These are phyloP conservation scores for Ephialtes manifestator DNA, from an alignment of 2,888 invertebrate species.

Conservation along the genomic window DNA sequence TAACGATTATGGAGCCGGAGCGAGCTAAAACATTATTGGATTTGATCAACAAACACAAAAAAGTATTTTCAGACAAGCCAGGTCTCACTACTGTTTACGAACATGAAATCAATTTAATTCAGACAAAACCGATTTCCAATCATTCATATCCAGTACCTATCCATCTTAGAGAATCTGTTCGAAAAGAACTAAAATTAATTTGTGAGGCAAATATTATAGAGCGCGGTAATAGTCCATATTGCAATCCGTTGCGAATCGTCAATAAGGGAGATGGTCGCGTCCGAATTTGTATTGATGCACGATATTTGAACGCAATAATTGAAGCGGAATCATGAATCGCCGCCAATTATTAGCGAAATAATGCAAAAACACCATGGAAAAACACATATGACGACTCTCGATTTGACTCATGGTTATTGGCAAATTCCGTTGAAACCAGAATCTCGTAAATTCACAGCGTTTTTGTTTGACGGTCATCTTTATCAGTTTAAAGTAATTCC, in stretches of 20 bases:
- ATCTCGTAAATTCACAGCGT: conserved; percentile 67
- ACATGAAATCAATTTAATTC: conserved; percentile 34
- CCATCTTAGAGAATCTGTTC: conserved; percentile 19
- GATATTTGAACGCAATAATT: conserved; percentile 35
- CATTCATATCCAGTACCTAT: conserved; percentile 47
- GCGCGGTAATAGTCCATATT: conserved; percentile 42
- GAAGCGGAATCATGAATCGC: conserved; percentile 6
- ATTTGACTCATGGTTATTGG: conserved; percentile 77
- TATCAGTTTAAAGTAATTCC: too few relatives aligned
- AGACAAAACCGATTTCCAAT: conserved; percentile 14
- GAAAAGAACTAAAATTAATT: conserved; percentile 38
- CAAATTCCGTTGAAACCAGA: conserved; percentile 65
- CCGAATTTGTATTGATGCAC: conserved; percentile 39
- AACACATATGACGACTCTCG: conserved; percentile 18
- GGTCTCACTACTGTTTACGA: conserved; percentile 42
- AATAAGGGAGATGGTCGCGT: conserved; percentile 35
- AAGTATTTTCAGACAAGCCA: conserved; percentile 27
- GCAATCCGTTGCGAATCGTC: conserved; percentile 33
- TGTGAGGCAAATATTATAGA: conserved; percentile 31
- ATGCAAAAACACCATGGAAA: conserved; percentile 54
- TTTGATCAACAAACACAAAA: not conserved
- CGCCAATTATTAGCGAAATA: conserved; percentile 49
- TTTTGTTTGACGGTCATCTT: conserved; percentile 64
- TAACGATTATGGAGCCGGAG: conserved; percentile 30
- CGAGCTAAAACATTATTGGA: conserved; percentile 11